These are phyloP conservation scores for Campylomormyrus tamandua DNA, from an alignment of 2,113 vertebrate genomes.

Conservation along the genomic window DNA sequence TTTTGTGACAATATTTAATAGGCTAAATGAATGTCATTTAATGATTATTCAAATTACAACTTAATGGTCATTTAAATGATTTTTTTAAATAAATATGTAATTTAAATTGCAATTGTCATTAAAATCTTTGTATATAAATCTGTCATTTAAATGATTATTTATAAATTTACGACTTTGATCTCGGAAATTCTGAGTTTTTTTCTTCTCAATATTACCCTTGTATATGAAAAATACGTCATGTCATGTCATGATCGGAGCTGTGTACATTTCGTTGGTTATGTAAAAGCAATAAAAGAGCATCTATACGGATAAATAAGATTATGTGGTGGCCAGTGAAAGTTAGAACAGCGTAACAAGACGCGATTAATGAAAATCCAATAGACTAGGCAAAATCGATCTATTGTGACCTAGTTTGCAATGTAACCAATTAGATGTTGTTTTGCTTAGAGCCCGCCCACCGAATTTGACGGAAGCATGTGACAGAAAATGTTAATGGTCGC, in stretches of 20 bases:
- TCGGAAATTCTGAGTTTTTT: too few relatives aligned
- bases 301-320: too few relatives aligned
- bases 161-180: too few relatives aligned
- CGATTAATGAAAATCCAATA: background rate
- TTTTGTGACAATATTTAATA: background rate
- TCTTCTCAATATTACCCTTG: too few relatives aligned
- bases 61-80: background rate
- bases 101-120: background rate
- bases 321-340: too few relatives aligned
- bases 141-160: background rate
- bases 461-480: background rate
- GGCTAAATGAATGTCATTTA: background rate
- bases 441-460: background rate
- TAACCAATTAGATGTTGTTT: background rate
- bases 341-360: background rate
- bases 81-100: background rate
- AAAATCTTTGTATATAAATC: background rate
- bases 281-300: too few relatives aligned
- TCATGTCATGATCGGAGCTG: too few relatives aligned
- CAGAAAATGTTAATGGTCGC: background rate
- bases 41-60: background rate
- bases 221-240: too few relatives aligned
- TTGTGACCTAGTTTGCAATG: background rate
- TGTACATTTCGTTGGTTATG: too few relatives aligned
- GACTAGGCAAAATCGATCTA: background rate